phyloP scores from a whole-genome alignment of 2,888 invertebrate species.

The Nemapogon koenigi region DNA sequence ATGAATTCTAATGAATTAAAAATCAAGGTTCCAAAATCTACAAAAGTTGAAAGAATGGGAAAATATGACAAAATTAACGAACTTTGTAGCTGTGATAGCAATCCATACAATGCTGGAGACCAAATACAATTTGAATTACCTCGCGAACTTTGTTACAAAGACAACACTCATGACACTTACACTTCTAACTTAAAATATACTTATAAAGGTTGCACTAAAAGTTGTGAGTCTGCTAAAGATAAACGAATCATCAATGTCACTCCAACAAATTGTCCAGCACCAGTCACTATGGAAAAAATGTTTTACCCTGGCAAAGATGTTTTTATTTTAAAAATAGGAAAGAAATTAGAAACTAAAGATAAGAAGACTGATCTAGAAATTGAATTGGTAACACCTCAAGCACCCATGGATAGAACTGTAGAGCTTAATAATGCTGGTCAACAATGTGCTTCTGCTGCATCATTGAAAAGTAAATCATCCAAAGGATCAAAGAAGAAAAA shows the following conservation, averaged over 20 bases:
- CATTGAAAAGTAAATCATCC: constrained; percentile 18
- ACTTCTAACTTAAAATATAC: constrained; percentile 45
- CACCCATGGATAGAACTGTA: constrained; percentile 25
- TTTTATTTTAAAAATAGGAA: constrained; percentile 54
- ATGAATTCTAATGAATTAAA: constrained; percentile 51
- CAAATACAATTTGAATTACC: constrained; percentile 52
- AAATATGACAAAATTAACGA: constrained; percentile 49
- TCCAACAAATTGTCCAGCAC: constrained; percentile 44
- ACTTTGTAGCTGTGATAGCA: constrained; percentile 43
- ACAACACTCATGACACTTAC: constrained; percentile 29
- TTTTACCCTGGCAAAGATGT: constrained; percentile 46
- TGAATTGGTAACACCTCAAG: constrained; percentile 50
- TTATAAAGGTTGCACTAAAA: constrained; percentile 30
- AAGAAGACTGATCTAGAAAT: constrained; percentile 56
- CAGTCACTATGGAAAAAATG: constrained; percentile 43
- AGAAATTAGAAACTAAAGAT: constrained; percentile 49
- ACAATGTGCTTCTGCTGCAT: constrained; percentile 21
- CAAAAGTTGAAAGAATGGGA: constrained; percentile 38
- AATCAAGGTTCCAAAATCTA: constrained; percentile 50
- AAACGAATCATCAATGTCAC: constrained; percentile 43
- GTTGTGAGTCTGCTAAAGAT: constrained; percentile 22
- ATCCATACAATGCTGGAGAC: constrained; percentile 42
- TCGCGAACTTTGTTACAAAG: constrained; percentile 27
- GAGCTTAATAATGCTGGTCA: constrained; percentile 31
- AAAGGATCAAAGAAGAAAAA: constrained; percentile 17